These are phyloP conservation scores for Muraenolepis orangiensis DNA, from an alignment of 2,797 vertebrate genomes.

Conservation along the genomic window DNA sequence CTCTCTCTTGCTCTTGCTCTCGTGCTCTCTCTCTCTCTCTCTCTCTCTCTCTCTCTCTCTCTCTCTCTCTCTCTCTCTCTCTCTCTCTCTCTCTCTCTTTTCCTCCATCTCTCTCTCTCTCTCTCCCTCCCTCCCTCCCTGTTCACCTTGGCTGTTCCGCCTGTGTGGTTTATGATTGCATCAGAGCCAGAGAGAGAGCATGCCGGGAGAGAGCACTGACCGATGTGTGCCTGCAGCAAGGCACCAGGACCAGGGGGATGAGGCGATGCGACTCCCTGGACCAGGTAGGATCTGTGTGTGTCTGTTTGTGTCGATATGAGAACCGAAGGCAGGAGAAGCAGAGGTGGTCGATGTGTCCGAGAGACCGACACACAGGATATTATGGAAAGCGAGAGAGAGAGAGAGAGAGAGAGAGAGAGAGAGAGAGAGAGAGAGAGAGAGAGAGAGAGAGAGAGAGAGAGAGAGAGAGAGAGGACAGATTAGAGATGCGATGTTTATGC, in stretches of 20 bases:
- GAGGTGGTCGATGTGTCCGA: background rate
- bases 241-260: constrained; percentile 58
- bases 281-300: constrained; percentile 68
- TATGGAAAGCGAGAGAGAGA: background rate
- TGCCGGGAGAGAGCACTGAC: constrained; percentile 73
- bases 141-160: constrained; percentile 60
- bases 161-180: constrained; percentile 65
- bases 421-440: background rate
- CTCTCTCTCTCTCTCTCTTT: constrained; percentile 17
- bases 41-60: constrained; percentile 25
- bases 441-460: too few species aligned
- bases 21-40: constrained; percentile 14
- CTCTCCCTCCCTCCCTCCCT: constrained; percentile 15
- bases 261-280: constrained; percentile 69
- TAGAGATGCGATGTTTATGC: background rate
- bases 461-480: background rate
- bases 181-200: constrained; percentile 64
- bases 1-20: constrained; percentile 22
- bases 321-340: background rate
- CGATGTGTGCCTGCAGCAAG: constrained; percentile 65
- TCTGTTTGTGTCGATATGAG: background rate
- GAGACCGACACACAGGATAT: background rate
- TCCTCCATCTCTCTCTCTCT: constrained; percentile 6
- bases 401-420: too few species aligned
- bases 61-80: constrained; percentile 35